Base-by-base conservation (phyloP, 2,797 vertebrate species). In the Bradypodion ventrale region DNA sequence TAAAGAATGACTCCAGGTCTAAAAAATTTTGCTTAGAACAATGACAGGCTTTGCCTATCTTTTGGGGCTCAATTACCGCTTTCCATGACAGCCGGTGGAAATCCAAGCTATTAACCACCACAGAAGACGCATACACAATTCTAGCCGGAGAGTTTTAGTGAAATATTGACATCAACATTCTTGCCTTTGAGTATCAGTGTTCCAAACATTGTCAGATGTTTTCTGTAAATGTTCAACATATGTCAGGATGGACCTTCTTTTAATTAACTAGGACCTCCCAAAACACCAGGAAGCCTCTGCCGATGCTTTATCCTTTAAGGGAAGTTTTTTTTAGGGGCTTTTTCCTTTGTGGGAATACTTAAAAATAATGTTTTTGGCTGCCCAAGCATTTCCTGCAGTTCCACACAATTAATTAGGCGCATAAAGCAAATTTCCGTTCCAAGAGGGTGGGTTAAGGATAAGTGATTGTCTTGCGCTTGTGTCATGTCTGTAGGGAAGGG, bases 11-110 rank as follows among this genome's bases (percentile, higher is more conserved):
- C 70, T 87, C 84, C 70, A 88, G 25, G 82, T 74, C n/a, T 92
- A 90, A 92, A 87, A 79, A 92, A 91, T 93, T 91, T 93, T 90
- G 89, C 92, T 93, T 92, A 90, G 91, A 93, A 88, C 85, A 83
- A 86, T 90, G 88, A 90, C 90, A 93, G 84, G 86, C 87, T 88
- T 92, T 93, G 93, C 83, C n/a, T 90, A 91, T 86, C 92, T 83
- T 90, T 92, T 88, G 86, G 88, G 78, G 87, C 88, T 88, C 90
- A 91, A 89, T 92, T 91, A 83, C 87, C 91, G 78, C n/a, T 91
- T 88, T 85, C 83, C 78, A 76, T 93, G 89, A 93, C 91, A 93
- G 91, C 92, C 91, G 92, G 90, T 87, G 27, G 63, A 91, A 91
- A 92, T 86, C 87, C 89, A 89, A 85, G 87, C 91, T 92, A 77